Percentiles rank a stretch among this genome's conserved stretches.
phyloP scores from a whole-genome alignment of 2,113 vertebrate species.

The Tachycineta bicolor region DNA sequence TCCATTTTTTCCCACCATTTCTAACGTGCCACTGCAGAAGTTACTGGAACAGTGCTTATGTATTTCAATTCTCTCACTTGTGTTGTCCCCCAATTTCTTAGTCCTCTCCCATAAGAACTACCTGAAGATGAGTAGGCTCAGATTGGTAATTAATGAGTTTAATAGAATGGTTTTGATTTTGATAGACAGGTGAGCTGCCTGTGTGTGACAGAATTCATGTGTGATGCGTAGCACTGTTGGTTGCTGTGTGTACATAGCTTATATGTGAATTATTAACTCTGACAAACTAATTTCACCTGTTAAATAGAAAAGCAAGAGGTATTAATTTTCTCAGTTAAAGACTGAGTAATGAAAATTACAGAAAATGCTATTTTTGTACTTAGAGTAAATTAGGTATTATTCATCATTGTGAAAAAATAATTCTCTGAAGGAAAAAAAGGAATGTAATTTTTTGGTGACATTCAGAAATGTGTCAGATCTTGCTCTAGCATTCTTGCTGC shows the following conservation, averaged over 20 bases:
- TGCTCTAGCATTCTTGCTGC: background rate
- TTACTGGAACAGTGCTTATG: background rate
- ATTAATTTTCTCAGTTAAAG: background rate
- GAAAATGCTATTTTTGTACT: background rate
- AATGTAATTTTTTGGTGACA: background rate
- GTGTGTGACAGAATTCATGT: background rate
- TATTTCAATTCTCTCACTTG: accelerated
- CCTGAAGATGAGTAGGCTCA: background rate
- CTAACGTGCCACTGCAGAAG: background rate
- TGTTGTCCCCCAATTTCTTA: background rate
- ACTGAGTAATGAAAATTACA: background rate
- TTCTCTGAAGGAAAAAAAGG: background rate
- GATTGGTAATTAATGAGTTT: background rate
- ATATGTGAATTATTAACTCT: background rate
- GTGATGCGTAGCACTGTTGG: background rate
- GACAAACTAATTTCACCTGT: background rate
- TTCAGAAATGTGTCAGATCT: background rate
- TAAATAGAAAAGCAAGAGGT: background rate
- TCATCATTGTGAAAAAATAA: background rate
- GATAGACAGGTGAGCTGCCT: background rate
- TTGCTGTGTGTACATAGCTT: background rate
- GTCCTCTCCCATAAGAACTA: background rate
- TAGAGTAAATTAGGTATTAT: background rate
- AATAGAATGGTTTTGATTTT: background rate
- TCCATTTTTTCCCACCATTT: background rate